Conservation (phyloP, 1,140 invertebrate genomes). For the Danaus melanippus region DNA sequence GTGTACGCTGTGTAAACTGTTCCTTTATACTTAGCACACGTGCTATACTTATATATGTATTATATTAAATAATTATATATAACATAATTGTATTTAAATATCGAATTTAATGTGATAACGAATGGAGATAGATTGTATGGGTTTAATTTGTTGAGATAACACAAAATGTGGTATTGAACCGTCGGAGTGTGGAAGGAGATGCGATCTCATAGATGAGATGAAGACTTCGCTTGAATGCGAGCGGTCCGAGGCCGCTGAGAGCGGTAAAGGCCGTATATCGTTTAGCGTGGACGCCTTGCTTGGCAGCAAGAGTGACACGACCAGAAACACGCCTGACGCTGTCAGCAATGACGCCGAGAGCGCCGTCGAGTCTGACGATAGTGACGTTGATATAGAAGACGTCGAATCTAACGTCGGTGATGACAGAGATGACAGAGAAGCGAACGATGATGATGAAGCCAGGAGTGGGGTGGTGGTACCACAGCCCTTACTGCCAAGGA, state of each 20-base stretch:
- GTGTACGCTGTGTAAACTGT: constrained; percentile 7
- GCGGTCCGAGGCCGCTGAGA: constrained; percentile 57
- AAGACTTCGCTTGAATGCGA: constrained; percentile 67
- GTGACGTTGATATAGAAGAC: constrained; percentile 64
- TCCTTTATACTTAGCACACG: constrained; percentile 3
- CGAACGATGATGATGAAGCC: constrained; percentile 41
- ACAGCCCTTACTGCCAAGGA: constrained; percentile 55
- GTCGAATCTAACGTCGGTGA: constrained; percentile 54
- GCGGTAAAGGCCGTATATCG: constrained; percentile 61
- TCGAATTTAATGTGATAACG: background rate
- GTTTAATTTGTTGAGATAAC: background rate
- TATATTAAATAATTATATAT: too few relatives aligned
- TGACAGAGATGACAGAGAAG: constrained; percentile 49
- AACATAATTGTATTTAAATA: too few relatives aligned
- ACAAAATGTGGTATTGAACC: constrained; percentile 11
- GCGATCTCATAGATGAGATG: constrained; percentile 62
- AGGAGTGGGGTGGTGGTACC: constrained; percentile 59
- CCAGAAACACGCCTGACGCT: constrained; percentile 36
- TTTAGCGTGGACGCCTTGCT: constrained; percentile 65
- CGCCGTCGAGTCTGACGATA: constrained; percentile 54
- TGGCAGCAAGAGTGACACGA: constrained; percentile 40
- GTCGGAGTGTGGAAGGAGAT: constrained; percentile 33
- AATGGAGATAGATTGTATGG: background rate
- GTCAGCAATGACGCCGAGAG: constrained; percentile 55
- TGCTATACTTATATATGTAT: too few relatives aligned